Evolutionary conservation across 2,797 vertebrate genomes (phyloP).

Genomic region (Enteromius fasciolatus): DNA sequence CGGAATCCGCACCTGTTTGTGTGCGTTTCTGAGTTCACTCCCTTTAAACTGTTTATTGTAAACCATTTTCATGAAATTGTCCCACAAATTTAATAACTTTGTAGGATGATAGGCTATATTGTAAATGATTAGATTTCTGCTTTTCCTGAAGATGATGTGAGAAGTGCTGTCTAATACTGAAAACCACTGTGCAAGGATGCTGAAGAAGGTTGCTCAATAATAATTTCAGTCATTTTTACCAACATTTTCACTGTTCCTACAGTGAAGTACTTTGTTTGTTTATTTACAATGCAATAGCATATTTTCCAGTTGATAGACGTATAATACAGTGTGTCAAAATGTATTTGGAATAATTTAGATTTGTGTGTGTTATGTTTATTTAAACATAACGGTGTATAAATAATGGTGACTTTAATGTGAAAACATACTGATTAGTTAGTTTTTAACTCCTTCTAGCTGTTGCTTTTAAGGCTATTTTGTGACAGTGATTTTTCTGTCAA

Average conservation of each 20-base stretch:
- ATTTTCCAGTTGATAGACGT: not conserved
- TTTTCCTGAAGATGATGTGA: not conserved
- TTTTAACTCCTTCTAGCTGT: not conserved
- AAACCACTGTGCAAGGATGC: not conserved
- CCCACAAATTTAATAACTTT: not conserved
- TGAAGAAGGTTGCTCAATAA: not conserved
- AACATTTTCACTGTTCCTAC: too few species aligned
- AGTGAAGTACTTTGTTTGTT: not conserved
- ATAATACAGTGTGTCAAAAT: not conserved
- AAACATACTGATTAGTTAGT: not conserved
- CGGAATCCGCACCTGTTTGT: not conserved
- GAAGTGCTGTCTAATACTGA: not conserved
- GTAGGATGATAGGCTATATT: not conserved
- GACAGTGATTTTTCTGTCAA: not conserved
- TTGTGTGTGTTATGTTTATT: too few species aligned
- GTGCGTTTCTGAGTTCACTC: conserved; percentile 2
- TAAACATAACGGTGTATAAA: not conserved
- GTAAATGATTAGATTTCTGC: not conserved
- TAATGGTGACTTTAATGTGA: not conserved
- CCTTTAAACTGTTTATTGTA: conserved; percentile 28
- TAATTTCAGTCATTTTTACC: not conserved
- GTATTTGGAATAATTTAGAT: too few species aligned
- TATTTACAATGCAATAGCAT: not conserved
- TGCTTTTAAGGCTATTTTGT: not conserved
- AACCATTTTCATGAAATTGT: conserved; percentile 30